Base-by-base conservation (phyloP, 2,888 invertebrate genomes). In the Uropetala carovei region DNA sequence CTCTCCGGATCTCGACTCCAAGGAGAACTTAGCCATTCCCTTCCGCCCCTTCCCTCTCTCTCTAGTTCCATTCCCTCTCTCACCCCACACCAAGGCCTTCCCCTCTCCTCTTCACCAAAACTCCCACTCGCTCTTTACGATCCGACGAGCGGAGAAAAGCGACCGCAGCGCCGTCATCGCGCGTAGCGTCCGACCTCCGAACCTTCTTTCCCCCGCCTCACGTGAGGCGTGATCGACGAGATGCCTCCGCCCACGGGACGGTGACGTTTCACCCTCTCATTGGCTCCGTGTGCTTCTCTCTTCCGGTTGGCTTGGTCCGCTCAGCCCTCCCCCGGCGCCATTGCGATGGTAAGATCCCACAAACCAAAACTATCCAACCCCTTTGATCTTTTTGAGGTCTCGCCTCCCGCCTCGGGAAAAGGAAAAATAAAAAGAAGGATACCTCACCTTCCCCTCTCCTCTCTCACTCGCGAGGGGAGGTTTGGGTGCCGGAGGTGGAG, bases 1-100 rank as follows among this genome's bases (percentile, higher is more conserved):
- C 89, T 89, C 89, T 89, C 89, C 68, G 9, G 89, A 89, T 89
- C 89, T 89, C 89, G 89, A 89, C 89, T 89, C 89, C 89, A 89
- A 60, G 43, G 89, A 89, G 68, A 60, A 89, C 60, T 27, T 60
- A 92, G 84, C 81, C 58, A 75, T 59, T 68, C 92, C 81, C 92
- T 9, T 57, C 22, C 56, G 57, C 58, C 75, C 58, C 81, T 58
- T 30, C 58, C 81, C 81, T 58, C 81, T 81, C 92, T 30, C 56
- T 14, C 43, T 64, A 30, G 30, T 30, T 92, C 56, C 92, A n/a
- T 58, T 64, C 59, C 13, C 43, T 75, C 68, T 56, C 68, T 16
- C 60, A 43, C 85, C 75, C 81, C 91, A 16, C 57, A 14, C 58
- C 57, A 14, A 86, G 60, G 56, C 60, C 89, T 64, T 64, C 83